Base-by-base conservation (phyloP, 2,888 invertebrate genomes). In the Chrysolina americana region DNA sequence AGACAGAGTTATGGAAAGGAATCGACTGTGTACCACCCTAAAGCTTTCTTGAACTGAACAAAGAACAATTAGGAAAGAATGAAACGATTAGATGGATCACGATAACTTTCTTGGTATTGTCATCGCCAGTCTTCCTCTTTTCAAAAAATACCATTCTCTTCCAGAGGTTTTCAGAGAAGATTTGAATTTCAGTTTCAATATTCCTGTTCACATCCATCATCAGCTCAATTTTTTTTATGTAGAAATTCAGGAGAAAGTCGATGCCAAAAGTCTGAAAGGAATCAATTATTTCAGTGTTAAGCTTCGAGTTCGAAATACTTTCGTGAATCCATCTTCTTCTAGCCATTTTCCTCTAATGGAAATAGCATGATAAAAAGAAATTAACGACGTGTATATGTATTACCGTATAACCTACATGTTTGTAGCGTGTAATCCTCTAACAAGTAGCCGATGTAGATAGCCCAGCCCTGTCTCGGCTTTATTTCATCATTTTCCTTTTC, bases 381-480 rank as follows among this genome's bases (percentile, higher is more conserved):
- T 50, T 50, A 15, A 50, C 50, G 50, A 50, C 50, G 50, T 50
- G 50, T 50, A 50, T 50, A 50, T 50, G 50, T 50, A n/a, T 50
- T 50, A 17, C 50, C 50, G 50, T 50, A 50, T 10, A 13, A 50
- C 15, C 1, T 15, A 2, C n/a, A n/a, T n/a, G n/a, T n/a, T 50
- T 15, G 17, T 17, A 50, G 50, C 50, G n/a, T 2, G 50, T 50
- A 50, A 50, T 50, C 50, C 50, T 50, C n/a, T 50, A 50, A 1
- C 50, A 8, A 17, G 50, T 50, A 50, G 50, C 50, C 50, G 50
- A 8, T 50, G 6, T 50, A 50, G 50, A 50, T 50, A 50, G 15
- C 17, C 44, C 50, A n/a, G n/a, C n/a, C n/a, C n/a, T n/a, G 50
- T 15, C 15, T n/a, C 50, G 50, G 50, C 50, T 50, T 50, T 50